Percentiles rank a stretch among this genome's conserved stretches.
phyloP scores from a whole-genome alignment of 2,888 invertebrate species.

The Nephrotoma guestfalica region DNA sequence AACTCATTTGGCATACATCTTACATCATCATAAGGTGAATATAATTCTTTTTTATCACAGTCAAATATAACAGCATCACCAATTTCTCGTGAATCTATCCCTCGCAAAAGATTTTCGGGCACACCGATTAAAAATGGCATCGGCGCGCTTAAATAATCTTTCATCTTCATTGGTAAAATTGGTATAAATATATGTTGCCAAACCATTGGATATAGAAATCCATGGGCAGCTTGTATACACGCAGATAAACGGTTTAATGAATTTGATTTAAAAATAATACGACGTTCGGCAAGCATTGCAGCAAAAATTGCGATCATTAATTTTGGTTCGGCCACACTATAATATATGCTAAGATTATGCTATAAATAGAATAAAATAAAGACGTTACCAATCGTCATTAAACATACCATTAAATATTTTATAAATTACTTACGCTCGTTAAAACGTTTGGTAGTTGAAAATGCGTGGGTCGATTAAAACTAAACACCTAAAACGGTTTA shows the following conservation, averaged over 20 bases:
- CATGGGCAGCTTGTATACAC: conserved; percentile 86
- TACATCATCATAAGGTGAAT: conserved; percentile 80
- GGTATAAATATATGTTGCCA: conserved; percentile 99
- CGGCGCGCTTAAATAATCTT: conserved; percentile 84
- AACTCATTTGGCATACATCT: conserved; percentile 81
- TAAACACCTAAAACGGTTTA: conserved; percentile 54
- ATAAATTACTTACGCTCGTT: conserved; percentile 64
- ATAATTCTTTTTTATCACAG: conserved; percentile 77
- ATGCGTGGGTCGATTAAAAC: conserved; percentile 61
- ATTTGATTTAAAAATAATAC: conserved; percentile 84
- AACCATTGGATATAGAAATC: conserved; percentile 92
- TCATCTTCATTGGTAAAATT: conserved; percentile 73
- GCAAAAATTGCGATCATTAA: conserved; percentile 95
- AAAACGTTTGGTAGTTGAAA: conserved; percentile 86
- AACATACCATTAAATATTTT: not conserved
- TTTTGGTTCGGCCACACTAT: conserved; percentile 86
- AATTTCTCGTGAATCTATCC: conserved; percentile 56
- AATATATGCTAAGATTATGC: conserved; percentile 95
- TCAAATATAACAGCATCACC: conserved; percentile 91
- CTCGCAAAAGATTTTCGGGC: conserved; percentile 60
- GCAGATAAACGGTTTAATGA: conserved; percentile 82
- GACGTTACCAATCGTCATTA: not conserved
- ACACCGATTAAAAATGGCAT: conserved; percentile 98
- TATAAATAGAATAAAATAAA: conserved; percentile 29
- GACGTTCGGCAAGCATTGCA: conserved; percentile 84